phyloP scores from a whole-genome alignment of 2,797 vertebrate genomes.

The Sternarchorhynchus goeldii region DNA sequence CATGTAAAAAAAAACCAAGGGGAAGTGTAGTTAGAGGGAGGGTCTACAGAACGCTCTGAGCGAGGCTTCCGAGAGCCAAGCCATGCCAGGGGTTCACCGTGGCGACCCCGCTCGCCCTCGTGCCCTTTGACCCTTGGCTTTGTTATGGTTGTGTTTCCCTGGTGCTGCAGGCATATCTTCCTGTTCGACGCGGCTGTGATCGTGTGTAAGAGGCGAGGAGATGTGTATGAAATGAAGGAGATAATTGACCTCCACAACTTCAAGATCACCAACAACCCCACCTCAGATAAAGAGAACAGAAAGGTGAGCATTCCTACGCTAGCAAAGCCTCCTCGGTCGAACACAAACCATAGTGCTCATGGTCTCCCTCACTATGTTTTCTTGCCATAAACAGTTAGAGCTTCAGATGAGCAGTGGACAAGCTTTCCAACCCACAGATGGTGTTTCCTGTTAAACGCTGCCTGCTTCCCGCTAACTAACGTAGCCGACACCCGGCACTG shows the following conservation, averaged over 20 bases:
- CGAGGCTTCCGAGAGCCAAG: no score
- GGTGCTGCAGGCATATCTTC: constrained; percentile 88
- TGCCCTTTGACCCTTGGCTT: no score
- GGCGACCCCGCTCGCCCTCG: no score
- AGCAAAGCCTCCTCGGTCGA: no score
- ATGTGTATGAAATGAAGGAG: constrained; percentile 98
- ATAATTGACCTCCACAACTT: constrained; percentile 95
- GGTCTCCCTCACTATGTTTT: constrained; percentile 2
- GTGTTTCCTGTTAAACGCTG: constrained; percentile 70
- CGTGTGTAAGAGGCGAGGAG: constrained; percentile 91
- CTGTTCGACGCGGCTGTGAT: constrained; percentile 94
- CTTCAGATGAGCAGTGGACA: constrained; percentile 44
- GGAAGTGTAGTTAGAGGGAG: no score
- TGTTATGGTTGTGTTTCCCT: constrained; percentile 38
- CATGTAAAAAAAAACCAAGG: no score
- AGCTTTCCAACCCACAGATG: constrained; percentile 70
- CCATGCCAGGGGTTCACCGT: no score
- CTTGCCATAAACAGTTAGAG: constrained; percentile 37
- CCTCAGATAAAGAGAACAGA: constrained; percentile 93
- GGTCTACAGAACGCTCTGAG: no score
- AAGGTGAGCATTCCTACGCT: constrained; percentile 77
- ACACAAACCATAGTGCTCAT: no score
- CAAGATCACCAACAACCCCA: constrained; percentile 95
- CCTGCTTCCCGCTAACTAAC: constrained; percentile 59
- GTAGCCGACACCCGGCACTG: constrained; percentile 17